Base-by-base conservation (phyloP, 2,113 vertebrate genomes). In the Ifrita kowaldi region DNA sequence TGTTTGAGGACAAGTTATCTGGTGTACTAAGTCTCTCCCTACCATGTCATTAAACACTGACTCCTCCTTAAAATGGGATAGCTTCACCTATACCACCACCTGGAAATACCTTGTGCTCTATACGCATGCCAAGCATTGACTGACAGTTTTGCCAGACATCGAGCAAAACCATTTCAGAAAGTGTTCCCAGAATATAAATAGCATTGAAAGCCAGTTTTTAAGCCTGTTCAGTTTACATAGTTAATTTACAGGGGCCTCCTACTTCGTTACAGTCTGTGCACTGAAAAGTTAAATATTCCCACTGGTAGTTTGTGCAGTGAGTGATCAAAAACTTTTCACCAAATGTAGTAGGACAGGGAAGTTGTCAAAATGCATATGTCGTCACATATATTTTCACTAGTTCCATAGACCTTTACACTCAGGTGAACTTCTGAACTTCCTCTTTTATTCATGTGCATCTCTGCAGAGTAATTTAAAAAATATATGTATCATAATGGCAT, bases 401-500 rank as follows among this genome's bases (percentile, higher is more conserved):
- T 60, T n/a, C 16, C 41, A 28, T 18, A 84, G n/a, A 81, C 1
- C 12, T 50, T 69, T 55, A 49, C 0, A 0, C 7, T 68, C 20
- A 59, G 6, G 11, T 63, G 24, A 85, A 53, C 7, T 60, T 60
- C 27, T 52, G 5, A 84, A 35, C 6, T 49, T 65, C 53, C 4
- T 81, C 10, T 91, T 94, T 26, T 30, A 49, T 71, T 70, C 18
- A 32, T 18, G 6, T 63, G 4, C 8, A 75, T 35, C 16, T 89
- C 57, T 87, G 53, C 41, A 78, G 33, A 67, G 21, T 37, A 49
- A 59, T 77, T 90, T 57, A 0, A 19, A 67, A 89, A 53, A 62
- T 37, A 15, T 14, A 21, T 44, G 3, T 52, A 23, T 68, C 19
- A 64, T 64, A 87, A 55, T 11, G 14, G 5, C 3, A 37, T 70